Conservation (phyloP, 92 coral and sea anemone genomes). For the Zoanthus sociatus region DNA sequence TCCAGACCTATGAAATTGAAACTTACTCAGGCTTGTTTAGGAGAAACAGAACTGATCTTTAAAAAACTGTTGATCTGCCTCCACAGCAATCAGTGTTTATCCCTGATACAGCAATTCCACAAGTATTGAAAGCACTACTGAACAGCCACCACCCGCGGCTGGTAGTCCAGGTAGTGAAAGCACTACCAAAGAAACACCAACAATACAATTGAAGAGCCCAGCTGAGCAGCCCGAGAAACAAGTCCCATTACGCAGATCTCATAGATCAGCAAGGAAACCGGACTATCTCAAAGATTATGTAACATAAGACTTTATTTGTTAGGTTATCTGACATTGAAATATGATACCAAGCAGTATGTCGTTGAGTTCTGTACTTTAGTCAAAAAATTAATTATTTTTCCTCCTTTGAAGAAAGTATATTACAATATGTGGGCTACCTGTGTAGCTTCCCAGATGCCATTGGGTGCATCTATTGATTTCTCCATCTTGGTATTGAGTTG, state of each 20-base stretch:
- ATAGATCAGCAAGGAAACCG: not conserved
- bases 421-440: not conserved
- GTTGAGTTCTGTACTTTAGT: not conserved
- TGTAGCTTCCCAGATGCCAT: too few relatives aligned
- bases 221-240: not conserved
- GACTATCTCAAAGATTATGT: slow-evolving; percentile 1
- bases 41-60: slow-evolving; percentile 18
- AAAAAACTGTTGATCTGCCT: not conserved
- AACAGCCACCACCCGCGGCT: not conserved
- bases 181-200: not conserved
- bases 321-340: not conserved
- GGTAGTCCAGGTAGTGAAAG: not conserved
- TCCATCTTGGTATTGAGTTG: too few relatives aligned
- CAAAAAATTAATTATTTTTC: not conserved
- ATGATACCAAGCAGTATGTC: not conserved
- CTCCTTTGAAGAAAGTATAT: not conserved
- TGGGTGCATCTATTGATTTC: too few relatives aligned
- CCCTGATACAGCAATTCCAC: not conserved
- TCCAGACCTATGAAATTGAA: not conserved
- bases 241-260: not conserved
- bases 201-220: not conserved
- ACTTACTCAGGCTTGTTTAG: slow-evolving; percentile 1
- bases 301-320: not conserved
- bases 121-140: not conserved
- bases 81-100: not conserved